These are phyloP conservation scores for Minunthozetes semirufus DNA, from an alignment of 2,888 invertebrate species.

Conservation along the genomic window DNA sequence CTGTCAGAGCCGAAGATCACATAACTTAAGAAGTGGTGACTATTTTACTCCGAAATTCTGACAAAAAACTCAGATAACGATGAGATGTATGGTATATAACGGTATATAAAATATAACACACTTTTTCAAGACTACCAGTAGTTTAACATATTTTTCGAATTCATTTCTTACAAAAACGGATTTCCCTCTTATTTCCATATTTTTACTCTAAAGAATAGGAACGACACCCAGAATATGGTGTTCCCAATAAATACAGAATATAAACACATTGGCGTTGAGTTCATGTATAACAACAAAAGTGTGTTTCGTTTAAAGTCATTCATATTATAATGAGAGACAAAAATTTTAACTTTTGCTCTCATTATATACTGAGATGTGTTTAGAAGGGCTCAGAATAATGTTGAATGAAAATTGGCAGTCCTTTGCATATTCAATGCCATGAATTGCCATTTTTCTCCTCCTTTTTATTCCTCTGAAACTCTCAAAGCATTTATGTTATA, in stretches of 20 bases:
- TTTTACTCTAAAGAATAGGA: not conserved
- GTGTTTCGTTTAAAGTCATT: no score
- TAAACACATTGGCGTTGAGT: no score
- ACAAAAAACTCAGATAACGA: constrained; percentile 16
- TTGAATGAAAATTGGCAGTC: not conserved
- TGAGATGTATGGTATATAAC: not conserved
- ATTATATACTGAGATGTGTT: no score
- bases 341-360: no score
- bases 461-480: not conserved
- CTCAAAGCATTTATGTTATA: not conserved
- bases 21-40: not conserved
- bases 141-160: constrained; percentile 23
- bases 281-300: no score
- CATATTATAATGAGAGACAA: no score
- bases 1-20: no score
- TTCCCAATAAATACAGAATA: no score
- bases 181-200: constrained; percentile 24
- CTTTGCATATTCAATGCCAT: not conserved
- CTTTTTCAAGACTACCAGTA: not conserved
- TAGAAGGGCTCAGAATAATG: not conserved
- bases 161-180: not conserved
- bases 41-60: not conserved
- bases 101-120: not conserved
- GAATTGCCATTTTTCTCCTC: not conserved
- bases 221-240: not conserved